Conservation (phyloP, 2,797 vertebrate species). For the Sarcoramphus papa region DNA sequence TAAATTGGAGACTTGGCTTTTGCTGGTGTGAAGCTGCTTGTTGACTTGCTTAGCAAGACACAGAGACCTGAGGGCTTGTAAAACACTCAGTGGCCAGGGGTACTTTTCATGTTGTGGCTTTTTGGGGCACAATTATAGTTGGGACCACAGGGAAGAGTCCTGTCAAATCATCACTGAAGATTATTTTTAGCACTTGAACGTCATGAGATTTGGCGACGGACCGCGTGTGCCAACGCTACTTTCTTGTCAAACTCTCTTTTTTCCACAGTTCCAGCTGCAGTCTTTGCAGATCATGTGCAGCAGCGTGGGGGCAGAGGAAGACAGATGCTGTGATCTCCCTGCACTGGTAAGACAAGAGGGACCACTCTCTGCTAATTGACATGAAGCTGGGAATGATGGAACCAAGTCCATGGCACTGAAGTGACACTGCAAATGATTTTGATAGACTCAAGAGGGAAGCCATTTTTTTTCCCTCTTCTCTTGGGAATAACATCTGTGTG, state of each 20-base stretch:
- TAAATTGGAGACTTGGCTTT: not conserved
- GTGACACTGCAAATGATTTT: not conserved
- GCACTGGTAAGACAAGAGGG: slow-evolving; percentile 74
- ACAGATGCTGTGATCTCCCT: slow-evolving; percentile 90
- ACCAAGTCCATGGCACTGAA: not conserved
- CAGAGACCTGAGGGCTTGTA: not conserved
- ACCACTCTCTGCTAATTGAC: not conserved
- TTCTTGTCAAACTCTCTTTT: not conserved
- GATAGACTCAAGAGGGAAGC: not conserved
- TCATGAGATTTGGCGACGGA: not conserved
- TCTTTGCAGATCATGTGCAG: slow-evolving; percentile 86
- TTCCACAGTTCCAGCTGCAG: slow-evolving; percentile 85
- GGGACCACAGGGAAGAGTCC: not conserved
- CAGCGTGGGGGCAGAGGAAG: slow-evolving; percentile 81
- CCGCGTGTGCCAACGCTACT: not conserved
- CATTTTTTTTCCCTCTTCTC: not conserved
- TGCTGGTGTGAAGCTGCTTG: not conserved
- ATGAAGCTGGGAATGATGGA: not conserved
- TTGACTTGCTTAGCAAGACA: not conserved
- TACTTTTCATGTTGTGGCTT: not conserved
- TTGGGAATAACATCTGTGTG: not conserved
- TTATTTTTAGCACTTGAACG: not conserved
- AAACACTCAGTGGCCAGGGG: not conserved
- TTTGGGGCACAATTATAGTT: not conserved
- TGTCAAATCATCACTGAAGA: not conserved